Conservation (phyloP, 2,888 invertebrate species). For the Caenorhabditis sp. region DNA sequence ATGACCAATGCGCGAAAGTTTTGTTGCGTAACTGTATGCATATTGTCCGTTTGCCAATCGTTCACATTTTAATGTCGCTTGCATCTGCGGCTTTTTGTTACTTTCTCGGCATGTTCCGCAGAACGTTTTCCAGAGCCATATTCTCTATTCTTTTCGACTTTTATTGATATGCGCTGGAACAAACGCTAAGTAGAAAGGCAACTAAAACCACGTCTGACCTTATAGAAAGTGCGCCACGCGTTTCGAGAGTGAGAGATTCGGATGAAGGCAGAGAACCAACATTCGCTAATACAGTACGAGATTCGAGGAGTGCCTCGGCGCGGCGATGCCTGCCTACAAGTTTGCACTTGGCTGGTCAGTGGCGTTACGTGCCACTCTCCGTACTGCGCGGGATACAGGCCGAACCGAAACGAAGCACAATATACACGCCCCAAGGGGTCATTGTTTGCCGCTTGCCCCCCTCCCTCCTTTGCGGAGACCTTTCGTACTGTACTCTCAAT, state of each 20-base stretch:
- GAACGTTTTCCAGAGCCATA: not conserved
- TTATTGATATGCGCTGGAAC: not conserved
- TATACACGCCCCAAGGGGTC: slow-evolving; percentile 66
- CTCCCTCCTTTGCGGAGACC: slow-evolving; percentile 58
- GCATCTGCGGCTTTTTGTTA: slow-evolving; percentile 12
- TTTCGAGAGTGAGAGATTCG: slow-evolving; percentile 38
- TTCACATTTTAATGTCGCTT: slow-evolving; percentile 42
- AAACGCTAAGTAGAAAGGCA: slow-evolving; percentile 4
- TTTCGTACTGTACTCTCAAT: slow-evolving; percentile 59
- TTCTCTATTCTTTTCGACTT: not conserved
- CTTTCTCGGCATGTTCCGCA: not conserved
- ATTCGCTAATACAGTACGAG: slow-evolving; percentile 49
- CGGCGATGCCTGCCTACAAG: slow-evolving; percentile 63
- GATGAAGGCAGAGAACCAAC: slow-evolving; percentile 56
- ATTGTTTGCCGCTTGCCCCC: slow-evolving; percentile 66
- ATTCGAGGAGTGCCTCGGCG: slow-evolving; percentile 54
- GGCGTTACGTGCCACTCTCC: slow-evolving; percentile 68
- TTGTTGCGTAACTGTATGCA: slow-evolving; percentile 49
- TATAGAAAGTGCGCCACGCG: slow-evolving; percentile 33
- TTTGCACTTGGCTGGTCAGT: slow-evolving; percentile 68
- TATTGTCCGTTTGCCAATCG: slow-evolving; percentile 53
- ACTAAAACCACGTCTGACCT: not conserved
- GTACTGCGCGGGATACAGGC: slow-evolving; percentile 51
- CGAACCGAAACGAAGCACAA: slow-evolving; percentile 55
- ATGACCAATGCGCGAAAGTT: slow-evolving; percentile 63